Conservation (phyloP, 2,888 invertebrate species). For the Tortricodes alternella region DNA sequence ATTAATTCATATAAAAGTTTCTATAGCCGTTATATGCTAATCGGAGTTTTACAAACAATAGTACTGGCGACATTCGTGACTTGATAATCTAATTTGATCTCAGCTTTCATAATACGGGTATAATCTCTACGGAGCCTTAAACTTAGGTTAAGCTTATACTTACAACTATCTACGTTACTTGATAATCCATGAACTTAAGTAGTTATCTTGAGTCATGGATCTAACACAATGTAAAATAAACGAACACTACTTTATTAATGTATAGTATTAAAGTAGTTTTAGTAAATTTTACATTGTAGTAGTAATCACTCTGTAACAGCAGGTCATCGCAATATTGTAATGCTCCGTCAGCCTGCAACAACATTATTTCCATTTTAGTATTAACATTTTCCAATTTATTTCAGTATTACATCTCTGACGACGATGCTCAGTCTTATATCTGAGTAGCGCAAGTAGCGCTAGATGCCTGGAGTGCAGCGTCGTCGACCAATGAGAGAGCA, state of each 20-base stretch:
- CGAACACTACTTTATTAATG: too few species aligned
- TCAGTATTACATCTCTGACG: not conserved
- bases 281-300: too few species aligned
- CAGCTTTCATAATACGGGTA: slow-evolving; percentile 22
- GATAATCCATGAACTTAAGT: too few species aligned
- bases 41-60: slow-evolving; percentile 34
- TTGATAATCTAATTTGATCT: slow-evolving; percentile 26
- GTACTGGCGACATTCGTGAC: slow-evolving; percentile 27
- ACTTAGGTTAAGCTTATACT: too few species aligned
- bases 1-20: slow-evolving; percentile 24
- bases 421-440: not conserved
- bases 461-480: slow-evolving; percentile 17
- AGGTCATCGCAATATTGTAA: too few species aligned
- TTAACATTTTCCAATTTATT: not conserved
- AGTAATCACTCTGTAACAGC: too few species aligned
- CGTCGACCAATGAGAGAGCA: slow-evolving; percentile 58
- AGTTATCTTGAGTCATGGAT: too few species aligned
- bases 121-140: too few species aligned
- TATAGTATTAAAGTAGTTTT: too few species aligned
- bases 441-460: slow-evolving; percentile 14
- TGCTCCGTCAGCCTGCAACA: too few species aligned
- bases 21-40: slow-evolving; percentile 27
- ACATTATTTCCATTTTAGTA: not conserved
- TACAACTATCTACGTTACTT: too few species aligned
- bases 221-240: too few species aligned